These are phyloP conservation scores for Synergus itoensis DNA, from an alignment of 2,888 invertebrate species.

Conservation along the genomic window DNA sequence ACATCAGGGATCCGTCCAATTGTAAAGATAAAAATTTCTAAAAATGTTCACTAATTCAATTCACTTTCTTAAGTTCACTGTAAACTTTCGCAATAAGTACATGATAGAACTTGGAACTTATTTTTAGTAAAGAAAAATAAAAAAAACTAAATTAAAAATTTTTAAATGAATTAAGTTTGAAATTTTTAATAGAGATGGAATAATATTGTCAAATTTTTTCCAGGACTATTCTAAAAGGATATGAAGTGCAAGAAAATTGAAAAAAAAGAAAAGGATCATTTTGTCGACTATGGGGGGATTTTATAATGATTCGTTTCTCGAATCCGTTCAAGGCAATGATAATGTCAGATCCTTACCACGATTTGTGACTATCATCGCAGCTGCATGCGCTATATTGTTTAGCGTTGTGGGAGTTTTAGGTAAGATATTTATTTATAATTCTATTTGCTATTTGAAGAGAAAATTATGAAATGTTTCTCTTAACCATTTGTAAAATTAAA, in stretches of 20 bases:
- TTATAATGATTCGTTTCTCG: slow-evolving; percentile 29
- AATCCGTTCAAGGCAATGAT: slow-evolving; percentile 11
- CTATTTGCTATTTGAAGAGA: background rate
- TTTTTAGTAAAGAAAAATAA: background rate
- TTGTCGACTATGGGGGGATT: slow-evolving; percentile 33
- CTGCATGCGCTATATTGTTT: slow-evolving; percentile 88
- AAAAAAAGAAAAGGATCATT: slow-evolving; percentile 2
- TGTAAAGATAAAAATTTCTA: too few relatives aligned
- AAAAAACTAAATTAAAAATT: background rate
- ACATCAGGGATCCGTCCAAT: background rate
- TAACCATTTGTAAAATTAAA: background rate
- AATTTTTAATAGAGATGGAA: background rate
- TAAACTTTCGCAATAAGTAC: background rate
- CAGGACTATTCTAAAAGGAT: slow-evolving; percentile 19
- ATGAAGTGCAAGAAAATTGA: slow-evolving; percentile 12
- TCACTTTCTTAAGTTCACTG: background rate
- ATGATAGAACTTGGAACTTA: background rate
- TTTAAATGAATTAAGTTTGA: background rate
- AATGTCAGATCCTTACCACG: slow-evolving; percentile 81
- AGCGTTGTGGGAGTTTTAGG: slow-evolving; percentile 89
- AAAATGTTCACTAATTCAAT: too few relatives aligned
- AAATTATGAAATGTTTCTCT: too few relatives aligned
- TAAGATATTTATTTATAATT: slow-evolving; percentile 70
- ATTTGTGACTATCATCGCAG: slow-evolving; percentile 87
- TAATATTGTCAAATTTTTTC: background rate